Percentiles rank a stretch among this genome's conserved stretches.
These are phyloP conservation scores for Meganola albula DNA, from an alignment of 2,888 invertebrate species.

Conservation along the genomic window DNA sequence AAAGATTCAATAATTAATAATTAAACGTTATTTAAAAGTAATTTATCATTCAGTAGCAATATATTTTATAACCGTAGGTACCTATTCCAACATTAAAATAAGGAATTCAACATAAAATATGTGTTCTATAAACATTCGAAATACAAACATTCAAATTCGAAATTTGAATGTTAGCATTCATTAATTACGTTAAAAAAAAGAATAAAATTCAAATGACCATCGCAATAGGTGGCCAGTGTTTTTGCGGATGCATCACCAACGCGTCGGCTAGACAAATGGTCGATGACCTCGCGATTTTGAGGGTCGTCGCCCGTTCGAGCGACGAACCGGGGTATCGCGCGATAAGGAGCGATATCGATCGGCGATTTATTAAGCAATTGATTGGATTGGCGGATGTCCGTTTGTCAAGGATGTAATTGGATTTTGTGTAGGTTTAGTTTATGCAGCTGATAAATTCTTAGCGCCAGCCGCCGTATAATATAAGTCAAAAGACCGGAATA, in stretches of 20 bases:
- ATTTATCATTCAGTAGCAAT: no score
- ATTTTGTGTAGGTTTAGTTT: no score
- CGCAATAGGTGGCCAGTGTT: slow-evolving; percentile 16
- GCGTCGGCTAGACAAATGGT: slow-evolving; percentile 34
- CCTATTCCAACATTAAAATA: no score
- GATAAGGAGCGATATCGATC: slow-evolving; percentile 36
- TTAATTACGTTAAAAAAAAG: slow-evolving; percentile 1
- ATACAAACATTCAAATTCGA: slow-evolving; percentile 6
- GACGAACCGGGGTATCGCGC: slow-evolving; percentile 31
- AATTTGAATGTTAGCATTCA: slow-evolving; percentile 2
- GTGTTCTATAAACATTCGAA: neutral
- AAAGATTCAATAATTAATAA: no score
- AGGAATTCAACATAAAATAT: no score
- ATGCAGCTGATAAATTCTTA: no score
- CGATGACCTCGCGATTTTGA: slow-evolving; percentile 39
- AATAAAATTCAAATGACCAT: slow-evolving; percentile 13
- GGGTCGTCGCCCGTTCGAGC: slow-evolving; percentile 39
- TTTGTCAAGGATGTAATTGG: no score
- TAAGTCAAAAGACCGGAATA: no score
- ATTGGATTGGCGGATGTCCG: slow-evolving; percentile 21
- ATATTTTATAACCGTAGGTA: no score
- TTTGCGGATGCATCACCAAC: slow-evolving; percentile 30
- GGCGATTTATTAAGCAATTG: slow-evolving; percentile 29
- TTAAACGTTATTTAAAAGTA: no score
- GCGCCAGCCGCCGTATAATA: no score